phyloP scores from a whole-genome alignment of 1,140 invertebrate genomes.

The Pentalonia nigronervosa region DNA sequence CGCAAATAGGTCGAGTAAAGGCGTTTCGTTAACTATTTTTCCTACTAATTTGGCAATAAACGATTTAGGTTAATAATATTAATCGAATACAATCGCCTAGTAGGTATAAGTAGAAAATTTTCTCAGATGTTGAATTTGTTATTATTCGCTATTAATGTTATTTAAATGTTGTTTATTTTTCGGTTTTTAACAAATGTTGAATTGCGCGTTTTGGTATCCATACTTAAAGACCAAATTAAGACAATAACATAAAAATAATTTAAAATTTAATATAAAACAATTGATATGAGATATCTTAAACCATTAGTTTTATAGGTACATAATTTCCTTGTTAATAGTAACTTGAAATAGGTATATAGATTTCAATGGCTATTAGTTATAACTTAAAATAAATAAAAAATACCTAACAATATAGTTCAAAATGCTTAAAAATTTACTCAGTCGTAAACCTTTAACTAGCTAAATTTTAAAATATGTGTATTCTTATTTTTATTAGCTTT shows the following conservation, averaged over 20 bases:
- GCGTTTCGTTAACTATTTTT: not conserved
- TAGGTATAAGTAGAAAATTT: not conserved
- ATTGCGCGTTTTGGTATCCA: not conserved
- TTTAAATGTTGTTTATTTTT: not conserved
- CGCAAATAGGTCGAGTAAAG: not conserved
- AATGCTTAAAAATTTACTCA: not conserved
- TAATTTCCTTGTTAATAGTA: too few species aligned
- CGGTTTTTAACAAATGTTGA: not conserved
- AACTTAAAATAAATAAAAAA: not conserved
- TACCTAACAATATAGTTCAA: not conserved
- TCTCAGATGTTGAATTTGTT: not conserved
- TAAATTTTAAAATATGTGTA: not conserved
- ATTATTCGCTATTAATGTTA: not conserved
- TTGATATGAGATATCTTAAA: not conserved
- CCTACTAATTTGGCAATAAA: not conserved
- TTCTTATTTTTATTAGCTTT: too few species aligned
- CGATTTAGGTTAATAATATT: conserved; percentile 8
- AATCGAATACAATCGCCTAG: not conserved
- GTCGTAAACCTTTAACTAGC: too few species aligned
- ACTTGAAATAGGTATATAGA: too few species aligned
- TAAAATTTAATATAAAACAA: not conserved
- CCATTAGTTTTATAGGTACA: not conserved
- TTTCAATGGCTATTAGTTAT: too few species aligned
- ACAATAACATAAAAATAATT: not conserved
- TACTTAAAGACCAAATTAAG: not conserved